These are phyloP conservation scores for Nemoura dubitans DNA, from an alignment of 2,888 invertebrate genomes.

Conservation along the genomic window DNA sequence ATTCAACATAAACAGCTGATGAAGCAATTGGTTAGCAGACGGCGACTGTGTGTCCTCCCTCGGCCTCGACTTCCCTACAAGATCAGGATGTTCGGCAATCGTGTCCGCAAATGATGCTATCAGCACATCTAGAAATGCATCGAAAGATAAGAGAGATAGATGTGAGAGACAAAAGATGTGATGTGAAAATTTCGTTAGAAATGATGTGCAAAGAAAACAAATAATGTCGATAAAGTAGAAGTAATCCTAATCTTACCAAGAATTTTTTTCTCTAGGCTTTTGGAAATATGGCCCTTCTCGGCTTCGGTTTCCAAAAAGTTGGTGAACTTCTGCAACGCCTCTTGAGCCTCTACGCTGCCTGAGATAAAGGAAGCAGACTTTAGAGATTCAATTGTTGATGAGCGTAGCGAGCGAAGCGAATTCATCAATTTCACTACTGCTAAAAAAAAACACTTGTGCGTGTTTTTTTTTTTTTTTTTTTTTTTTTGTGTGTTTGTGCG, in stretches of 20 bases:
- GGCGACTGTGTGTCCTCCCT: slow-evolving; percentile 53
- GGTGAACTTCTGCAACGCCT: slow-evolving; percentile 77
- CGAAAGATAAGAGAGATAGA: too few species aligned
- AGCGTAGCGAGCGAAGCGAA: too few species aligned
- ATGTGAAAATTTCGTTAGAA: too few species aligned
- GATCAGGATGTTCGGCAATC: slow-evolving; percentile 75
- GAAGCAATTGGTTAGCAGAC: slow-evolving; percentile 60
- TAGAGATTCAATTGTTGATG: too few species aligned
- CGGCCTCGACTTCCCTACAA: slow-evolving; percentile 67
- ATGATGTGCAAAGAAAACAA: too few species aligned
- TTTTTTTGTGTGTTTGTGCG: too few species aligned
- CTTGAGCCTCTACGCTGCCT: slow-evolving; percentile 74
- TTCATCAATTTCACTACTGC: too few species aligned
- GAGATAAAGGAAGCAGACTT: slow-evolving; percentile 49
- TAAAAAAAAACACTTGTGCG: too few species aligned
- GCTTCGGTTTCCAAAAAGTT: slow-evolving; percentile 78
- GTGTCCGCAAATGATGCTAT: slow-evolving; percentile 79
- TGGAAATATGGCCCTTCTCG: slow-evolving; percentile 76
- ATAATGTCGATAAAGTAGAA: too few species aligned
- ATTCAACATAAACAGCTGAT: slow-evolving; percentile 64
- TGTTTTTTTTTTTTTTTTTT: too few species aligned
- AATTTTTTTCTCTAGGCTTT: slow-evolving; percentile 79
- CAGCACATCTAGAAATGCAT: slow-evolving; percentile 70
- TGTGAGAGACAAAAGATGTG: too few species aligned
- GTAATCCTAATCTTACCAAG: slow-evolving; percentile 65